These are phyloP conservation scores for Pyrgus malvae DNA, from an alignment of 2,888 invertebrate species.

Conservation along the genomic window DNA sequence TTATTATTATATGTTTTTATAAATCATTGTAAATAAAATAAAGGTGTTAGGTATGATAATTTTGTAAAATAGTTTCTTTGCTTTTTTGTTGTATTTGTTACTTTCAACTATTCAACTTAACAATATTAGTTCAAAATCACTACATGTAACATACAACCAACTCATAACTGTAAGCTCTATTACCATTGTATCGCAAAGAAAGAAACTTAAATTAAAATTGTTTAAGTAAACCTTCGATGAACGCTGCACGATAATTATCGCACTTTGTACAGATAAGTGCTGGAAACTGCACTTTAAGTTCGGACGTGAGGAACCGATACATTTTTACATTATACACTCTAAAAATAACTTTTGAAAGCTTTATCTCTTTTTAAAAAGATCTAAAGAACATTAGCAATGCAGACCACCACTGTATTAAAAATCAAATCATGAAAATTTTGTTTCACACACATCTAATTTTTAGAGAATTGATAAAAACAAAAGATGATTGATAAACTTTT, in stretches of 20 bases:
- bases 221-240: constrained; percentile 28
- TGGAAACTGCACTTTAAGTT: background rate
- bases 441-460: too few species aligned
- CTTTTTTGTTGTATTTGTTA: too few species aligned
- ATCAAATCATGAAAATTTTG: background rate
- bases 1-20: too few species aligned
- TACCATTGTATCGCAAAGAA: background rate
- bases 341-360: background rate
- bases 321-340: background rate
- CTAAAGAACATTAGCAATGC: background rate
- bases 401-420: background rate
- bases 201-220: constrained; percentile 22
- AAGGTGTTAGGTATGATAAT: too few species aligned
- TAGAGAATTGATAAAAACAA: too few species aligned
- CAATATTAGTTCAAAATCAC: too few species aligned
- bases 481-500: too few species aligned
- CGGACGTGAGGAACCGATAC: background rate
- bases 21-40: too few species aligned
- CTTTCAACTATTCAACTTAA: too few species aligned
- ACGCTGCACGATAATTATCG: constrained; percentile 27
- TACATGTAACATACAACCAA: too few species aligned
- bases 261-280: constrained; percentile 18
- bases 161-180: background rate
- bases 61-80: too few species aligned
- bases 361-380: background rate